Evolutionary conservation across 2,888 invertebrate genomes (phyloP), one percentile per base, ranked within the genome.

Genomic region (Mesorhabditis spiculigera): DNA sequence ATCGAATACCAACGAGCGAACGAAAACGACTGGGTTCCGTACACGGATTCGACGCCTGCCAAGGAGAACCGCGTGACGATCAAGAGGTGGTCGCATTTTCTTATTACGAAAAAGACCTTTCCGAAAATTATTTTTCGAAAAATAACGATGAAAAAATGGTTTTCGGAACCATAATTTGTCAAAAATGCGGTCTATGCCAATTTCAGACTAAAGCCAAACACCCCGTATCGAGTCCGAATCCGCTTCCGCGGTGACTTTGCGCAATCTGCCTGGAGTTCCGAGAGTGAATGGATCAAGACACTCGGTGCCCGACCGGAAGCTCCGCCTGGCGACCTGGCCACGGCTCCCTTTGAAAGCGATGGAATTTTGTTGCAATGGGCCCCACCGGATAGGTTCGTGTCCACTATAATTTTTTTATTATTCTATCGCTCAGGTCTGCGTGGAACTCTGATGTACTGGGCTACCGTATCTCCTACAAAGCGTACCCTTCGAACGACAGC

Each of bases 201-300:
- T 68, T 72, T 65, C 67, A 84, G 88, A 66, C 88, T 97, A 64
- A 92, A 92, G 81, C 95, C 97, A 0, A 93, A 92, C 86, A 93
- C 94, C 0, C 90, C 91, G 0, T 85, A 83, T 69, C 75, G 79
- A 84, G 95, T 96, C 87, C 90, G 95, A 66, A 93, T 97, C 78
- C 92, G 94, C 86, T 95, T 95, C 0, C 93, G 93, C 10, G 97
- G 97, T 86, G 98, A 98, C 86, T 92, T 95, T 70, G 95, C 95
- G 0, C 93, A 93, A 0, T 95, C 95, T 82, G 90, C 91, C 2
- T 97, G 93, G 89, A 96, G 96, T 86, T 90, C 91, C 16, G 92
- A 93, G 81, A 94, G 94, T 0, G 91, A 91, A 77, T 91, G 92
- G 85, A 93, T 93, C 8, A 50, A 50, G 58, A 50, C 64, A 3